Conservation (phyloP, 2,113 vertebrate species). For the Microcebus lehilahytsara region DNA sequence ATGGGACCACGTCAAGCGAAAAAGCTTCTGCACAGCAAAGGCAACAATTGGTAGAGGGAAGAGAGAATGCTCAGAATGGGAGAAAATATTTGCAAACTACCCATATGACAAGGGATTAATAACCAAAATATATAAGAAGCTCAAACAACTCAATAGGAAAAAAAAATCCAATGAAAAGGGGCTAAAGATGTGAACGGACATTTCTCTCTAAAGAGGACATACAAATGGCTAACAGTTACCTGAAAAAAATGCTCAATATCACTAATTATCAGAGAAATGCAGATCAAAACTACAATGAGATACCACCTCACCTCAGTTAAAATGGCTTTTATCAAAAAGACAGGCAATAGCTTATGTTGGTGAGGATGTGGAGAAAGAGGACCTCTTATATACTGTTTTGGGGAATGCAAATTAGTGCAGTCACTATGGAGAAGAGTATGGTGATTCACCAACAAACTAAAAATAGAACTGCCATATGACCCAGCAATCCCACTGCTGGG, state of each 20-base stretch:
- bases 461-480: neutral
- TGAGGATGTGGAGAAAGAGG: neutral
- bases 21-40: neutral
- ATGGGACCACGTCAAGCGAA: neutral
- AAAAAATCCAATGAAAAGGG: neutral
- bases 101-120: too few species aligned
- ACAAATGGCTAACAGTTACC: neutral
- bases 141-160: too few species aligned
- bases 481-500: neutral
- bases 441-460: neutral
- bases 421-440: neutral
- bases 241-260: neutral
- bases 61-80: neutral
- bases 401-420: neutral
- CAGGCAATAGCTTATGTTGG: neutral
- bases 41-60: neutral
- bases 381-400: neutral
- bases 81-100: too few species aligned
- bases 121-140: too few species aligned
- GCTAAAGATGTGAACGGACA: neutral
- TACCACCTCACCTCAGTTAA: neutral
- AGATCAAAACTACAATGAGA: neutral
- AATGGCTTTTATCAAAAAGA: neutral
- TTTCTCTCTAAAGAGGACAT: neutral
- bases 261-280: neutral